phyloP scores from a whole-genome alignment of 2,888 invertebrate genomes.

The Drosophila sordidapex region DNA sequence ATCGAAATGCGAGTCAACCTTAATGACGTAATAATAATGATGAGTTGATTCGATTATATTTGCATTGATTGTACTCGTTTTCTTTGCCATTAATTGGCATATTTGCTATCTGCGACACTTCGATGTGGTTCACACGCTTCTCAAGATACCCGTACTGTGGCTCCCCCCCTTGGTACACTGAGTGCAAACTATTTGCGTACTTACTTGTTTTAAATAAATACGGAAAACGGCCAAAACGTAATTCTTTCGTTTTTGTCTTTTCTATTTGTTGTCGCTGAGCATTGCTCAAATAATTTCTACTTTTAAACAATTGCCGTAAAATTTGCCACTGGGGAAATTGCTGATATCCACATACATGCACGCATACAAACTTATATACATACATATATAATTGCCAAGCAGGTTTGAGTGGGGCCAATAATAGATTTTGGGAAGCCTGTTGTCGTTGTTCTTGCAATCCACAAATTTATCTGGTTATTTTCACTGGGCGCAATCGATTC shows the following conservation, averaged over 20 bases:
- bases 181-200: conserved; percentile 3
- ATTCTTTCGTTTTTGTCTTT: conserved; percentile 23
- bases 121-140: conserved; percentile 64
- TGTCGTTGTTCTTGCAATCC: conserved; percentile 78
- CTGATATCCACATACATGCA: background rate
- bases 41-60: conserved; percentile 35
- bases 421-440: conserved; percentile 57
- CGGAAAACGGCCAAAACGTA: conserved; percentile 45
- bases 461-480: conserved; percentile 49
- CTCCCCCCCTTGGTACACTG: conserved; percentile 9
- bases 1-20: conserved; percentile 44
- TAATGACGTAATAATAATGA: conserved; percentile 75
- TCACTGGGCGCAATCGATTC: conserved; percentile 78
- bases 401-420: conserved; percentile 34
- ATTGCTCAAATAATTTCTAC: conserved; percentile 59
- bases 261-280: conserved; percentile 18
- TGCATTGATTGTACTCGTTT: conserved; percentile 39
- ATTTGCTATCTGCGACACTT: conserved; percentile 33
- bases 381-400: background rate
- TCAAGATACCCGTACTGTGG: background rate
- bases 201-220: conserved; percentile 44
- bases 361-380: background rate
- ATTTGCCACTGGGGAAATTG: conserved; percentile 28
- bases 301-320: conserved; percentile 65
- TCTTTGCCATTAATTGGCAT: conserved; percentile 52